Base-by-base conservation (phyloP, 2,113 vertebrate genomes). In the Bubo bubo region DNA sequence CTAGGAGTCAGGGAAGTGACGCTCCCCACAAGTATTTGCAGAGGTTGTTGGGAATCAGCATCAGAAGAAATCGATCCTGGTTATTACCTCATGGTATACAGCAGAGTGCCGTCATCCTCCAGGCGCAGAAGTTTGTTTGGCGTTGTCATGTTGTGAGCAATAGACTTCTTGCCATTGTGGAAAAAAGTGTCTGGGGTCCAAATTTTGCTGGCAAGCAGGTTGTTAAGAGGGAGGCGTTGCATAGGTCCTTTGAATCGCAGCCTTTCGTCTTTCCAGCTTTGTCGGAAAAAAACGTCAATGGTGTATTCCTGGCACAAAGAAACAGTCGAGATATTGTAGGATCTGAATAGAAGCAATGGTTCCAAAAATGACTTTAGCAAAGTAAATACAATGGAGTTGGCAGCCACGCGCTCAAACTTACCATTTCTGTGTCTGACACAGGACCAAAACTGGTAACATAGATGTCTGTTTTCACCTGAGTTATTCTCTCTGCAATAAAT, bases 111-210 rank as follows among this genome's bases (percentile, higher is more conserved):
- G 0, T 99, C 99, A 20, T 99, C 99, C 63, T 99, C 98, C 72
- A 99, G 98, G 45, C 99, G 98, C 94, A 99, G 98, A 22, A 99
- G 98, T 96, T 99, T 99, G 98, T 99, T 99, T 17, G 99, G 99
- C 0, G 99, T 99, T 8, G 99, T 99, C 99, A 99, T 99, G 91
- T 99, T 99, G 95, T 99, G 99, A 5, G 99, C 99, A 8, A 99
- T 99, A 95, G 99, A 99, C 93, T 99, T 99, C 96, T 99, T 99
- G 75, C 99, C 99, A 2, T 99, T 99, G 89, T 99, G 99, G 95
- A 99, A 99, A 93, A 99, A 99, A 4, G 99, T 99, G 96, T 99
- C 99, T 0, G 99, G 99, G 7, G 99, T 99, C 99, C 99, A 99
- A 97, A 99, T 99, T 96, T 99, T 99, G 94, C 99, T 99, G 96